Evolutionary conservation across 2,113 vertebrate genomes (phyloP), one percentile per base, ranked within the genome.

Genomic region (Electrona antarctica): DNA sequence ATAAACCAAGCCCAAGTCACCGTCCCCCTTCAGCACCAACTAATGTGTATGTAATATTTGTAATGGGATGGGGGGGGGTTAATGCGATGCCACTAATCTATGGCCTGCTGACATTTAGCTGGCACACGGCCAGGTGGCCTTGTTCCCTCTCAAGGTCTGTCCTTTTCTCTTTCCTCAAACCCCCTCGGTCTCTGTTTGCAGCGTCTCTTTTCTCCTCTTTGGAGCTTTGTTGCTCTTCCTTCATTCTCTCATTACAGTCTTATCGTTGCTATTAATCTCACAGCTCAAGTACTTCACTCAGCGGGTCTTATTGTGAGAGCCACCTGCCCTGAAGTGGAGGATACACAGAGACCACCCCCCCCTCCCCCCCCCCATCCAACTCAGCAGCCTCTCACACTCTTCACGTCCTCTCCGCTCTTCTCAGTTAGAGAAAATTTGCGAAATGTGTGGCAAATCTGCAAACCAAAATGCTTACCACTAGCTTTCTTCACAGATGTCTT

Each of bases 191-290:
- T 51, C 63, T 51, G 21, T 67, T 29, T 54, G 8, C 3, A 60
- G 33, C 15, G 12, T 6, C 54, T 60, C 64, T 49, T 60, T 47
- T 33, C 14, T 49, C 50, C 59, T 52, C 47, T n/a, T 21, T 13
- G 41, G 47, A 9, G 13, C 11, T 12, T 58, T 14, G 21, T 66
- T 48, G 10, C 33, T 67, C 0, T 14, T 63, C 50, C 47, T 33
- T 63, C 14, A 11, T 33, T 63, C 14, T 21, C 29, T 84, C 75
- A 84, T 90, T 90, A 84, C 80, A 82, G 59, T 65, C 64, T 74
- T 89, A 90, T 91, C 90, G 54, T 79, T 78, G 84, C 89, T 89
- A 90, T 91, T 91, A 90, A 93, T 92, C 90, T 90, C 64, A 61
- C 86, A 88, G 21, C 33, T 41, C 85, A 88, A 92, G 90, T 84